Percentiles rank a stretch among this genome's conserved stretches.
Conservation (phyloP, 2,888 invertebrate species). For the Terebella lapidaria region DNA sequence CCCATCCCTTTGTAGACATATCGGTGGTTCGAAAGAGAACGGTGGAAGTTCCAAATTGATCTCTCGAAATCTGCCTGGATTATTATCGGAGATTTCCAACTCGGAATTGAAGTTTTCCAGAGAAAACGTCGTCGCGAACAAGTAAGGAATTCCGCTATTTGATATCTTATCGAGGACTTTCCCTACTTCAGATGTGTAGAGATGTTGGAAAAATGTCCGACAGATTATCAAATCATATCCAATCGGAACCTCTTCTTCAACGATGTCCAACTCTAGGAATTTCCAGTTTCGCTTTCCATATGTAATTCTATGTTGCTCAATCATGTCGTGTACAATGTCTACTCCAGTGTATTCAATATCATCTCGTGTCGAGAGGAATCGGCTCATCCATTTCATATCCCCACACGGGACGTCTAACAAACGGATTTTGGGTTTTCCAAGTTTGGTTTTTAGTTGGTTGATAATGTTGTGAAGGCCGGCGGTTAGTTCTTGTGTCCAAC, state of each 20-base stretch:
- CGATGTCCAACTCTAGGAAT: constrained; percentile 19
- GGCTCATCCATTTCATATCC: constrained; percentile 28
- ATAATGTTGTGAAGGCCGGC: constrained; percentile 20
- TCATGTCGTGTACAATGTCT: constrained; percentile 26
- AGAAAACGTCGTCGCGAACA: constrained; percentile 24
- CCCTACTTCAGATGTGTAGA: constrained; percentile 17
- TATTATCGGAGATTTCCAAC: constrained; percentile 11
- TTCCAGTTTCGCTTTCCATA: constrained; percentile 14
- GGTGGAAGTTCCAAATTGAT: constrained; percentile 28
- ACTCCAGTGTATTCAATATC: constrained; percentile 28
- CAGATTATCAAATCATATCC: constrained; percentile 23
- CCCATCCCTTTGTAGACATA: constrained; percentile 24
- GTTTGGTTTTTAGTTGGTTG: constrained; percentile 12
- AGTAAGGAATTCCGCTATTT: constrained; percentile 10
- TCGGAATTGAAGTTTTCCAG: constrained; percentile 14
- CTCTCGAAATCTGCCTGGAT: constrained; percentile 23
- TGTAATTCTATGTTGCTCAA: constrained; percentile 19
- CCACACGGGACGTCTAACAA: constrained; percentile 28
- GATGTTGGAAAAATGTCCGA: constrained; percentile 26
- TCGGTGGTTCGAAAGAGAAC: constrained; percentile 20
- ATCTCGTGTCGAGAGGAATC: constrained; percentile 24
- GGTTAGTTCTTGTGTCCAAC: constrained; percentile 24
- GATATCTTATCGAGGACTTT: constrained; percentile 19
- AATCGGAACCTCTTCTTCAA: constrained; percentile 4
- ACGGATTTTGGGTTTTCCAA: constrained; percentile 7